Evolutionary conservation across 2,113 vertebrate species (phyloP).

Genomic region (Arvicanthis niloticus): DNA sequence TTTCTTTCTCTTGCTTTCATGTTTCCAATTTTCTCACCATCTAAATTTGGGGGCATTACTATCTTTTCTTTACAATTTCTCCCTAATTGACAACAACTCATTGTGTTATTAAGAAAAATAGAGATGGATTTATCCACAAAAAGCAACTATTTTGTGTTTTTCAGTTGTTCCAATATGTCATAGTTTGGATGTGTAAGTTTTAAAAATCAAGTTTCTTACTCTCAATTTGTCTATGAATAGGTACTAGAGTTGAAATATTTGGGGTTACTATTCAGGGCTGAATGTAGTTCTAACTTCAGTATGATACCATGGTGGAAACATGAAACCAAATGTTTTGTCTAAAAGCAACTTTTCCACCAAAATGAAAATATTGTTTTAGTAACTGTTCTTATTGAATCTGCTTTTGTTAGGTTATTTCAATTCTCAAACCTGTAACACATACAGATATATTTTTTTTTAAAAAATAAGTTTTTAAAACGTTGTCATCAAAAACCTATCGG

Average conservation of each 20-base stretch:
- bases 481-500: not conserved
- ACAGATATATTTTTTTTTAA: not conserved
- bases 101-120: not conserved
- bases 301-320: not conserved
- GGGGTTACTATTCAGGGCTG: not conserved
- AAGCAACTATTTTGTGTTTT: not conserved
- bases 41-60: not conserved
- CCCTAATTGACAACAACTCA: conserved; percentile 3
- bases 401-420: not conserved
- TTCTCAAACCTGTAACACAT: not conserved
- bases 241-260: not conserved
- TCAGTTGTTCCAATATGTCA: not conserved
- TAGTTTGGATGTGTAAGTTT: not conserved
- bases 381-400: not conserved
- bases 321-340: not conserved
- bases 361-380: not conserved
- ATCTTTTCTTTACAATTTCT: not conserved
- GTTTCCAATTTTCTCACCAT: not conserved
- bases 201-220: not conserved
- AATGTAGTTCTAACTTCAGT: not conserved
- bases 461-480: not conserved
- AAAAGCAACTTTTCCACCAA: not conserved
- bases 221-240: not conserved
- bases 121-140: not conserved
- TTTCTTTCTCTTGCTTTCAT: not conserved